These are phyloP conservation scores for Philaenus spumarius DNA, from an alignment of 1,140 invertebrate genomes.

Conservation along the genomic window DNA sequence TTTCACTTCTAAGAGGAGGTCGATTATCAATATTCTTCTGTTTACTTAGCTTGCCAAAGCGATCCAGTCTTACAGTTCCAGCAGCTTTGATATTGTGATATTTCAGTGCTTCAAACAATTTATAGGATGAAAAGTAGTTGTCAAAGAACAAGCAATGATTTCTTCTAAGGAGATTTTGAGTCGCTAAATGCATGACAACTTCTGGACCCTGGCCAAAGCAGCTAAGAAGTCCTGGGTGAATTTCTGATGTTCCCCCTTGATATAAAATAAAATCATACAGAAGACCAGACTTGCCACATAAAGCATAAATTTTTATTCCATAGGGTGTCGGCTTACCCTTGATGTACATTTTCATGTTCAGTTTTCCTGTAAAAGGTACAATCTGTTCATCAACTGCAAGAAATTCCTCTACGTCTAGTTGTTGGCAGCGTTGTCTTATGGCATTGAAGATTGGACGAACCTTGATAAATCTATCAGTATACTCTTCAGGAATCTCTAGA, in stretches of 20 bases:
- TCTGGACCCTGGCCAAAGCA: slow-evolving; percentile 26
- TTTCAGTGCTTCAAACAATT: no score
- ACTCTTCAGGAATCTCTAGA: slow-evolving; percentile 23
- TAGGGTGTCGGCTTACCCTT: slow-evolving; percentile 28
- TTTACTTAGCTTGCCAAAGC: no score
- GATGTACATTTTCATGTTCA: slow-evolving; percentile 28
- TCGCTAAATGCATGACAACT: slow-evolving; percentile 29
- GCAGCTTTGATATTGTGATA: no score
- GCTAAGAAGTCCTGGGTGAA: slow-evolving; percentile 21
- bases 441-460: slow-evolving; percentile 30
- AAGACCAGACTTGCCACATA: slow-evolving; percentile 14
- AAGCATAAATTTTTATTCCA: slow-evolving; percentile 21
- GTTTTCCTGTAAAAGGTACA: slow-evolving; percentile 28
- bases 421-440: slow-evolving; percentile 27
- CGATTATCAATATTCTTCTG: no score
- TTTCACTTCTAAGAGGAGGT: no score
- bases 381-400: slow-evolving; percentile 33
- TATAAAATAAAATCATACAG: slow-evolving; percentile 31
- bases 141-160: no score
- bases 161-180: no score
- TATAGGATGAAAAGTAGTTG: background rate
- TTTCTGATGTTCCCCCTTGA: slow-evolving; percentile 31
- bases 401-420: slow-evolving; percentile 25
- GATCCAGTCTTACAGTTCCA: no score
- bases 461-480: slow-evolving; percentile 32